Evolutionary conservation across 1,140 invertebrate species (phyloP), one percentile per base, ranked within the genome.

Genomic region (Drosophila sp.): DNA sequence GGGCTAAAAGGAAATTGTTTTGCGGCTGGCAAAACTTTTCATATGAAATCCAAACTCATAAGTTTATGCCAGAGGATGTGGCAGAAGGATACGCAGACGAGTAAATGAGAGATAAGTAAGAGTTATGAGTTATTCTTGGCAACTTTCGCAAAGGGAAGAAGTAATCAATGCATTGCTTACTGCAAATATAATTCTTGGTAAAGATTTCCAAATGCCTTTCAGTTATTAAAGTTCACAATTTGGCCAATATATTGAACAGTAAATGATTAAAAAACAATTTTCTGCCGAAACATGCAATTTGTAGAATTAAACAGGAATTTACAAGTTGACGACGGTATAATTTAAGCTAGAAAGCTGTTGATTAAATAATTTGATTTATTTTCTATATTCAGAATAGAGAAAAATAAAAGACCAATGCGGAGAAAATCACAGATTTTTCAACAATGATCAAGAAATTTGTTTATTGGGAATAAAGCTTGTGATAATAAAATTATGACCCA

Each of bases 11-110:
- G 82, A 87, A 85, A 85, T 85, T 85, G 83, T 86, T 87, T 86
- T 87, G 82, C 76, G 82, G 76, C 79, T 79, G 75, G 75, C 76
- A 74, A 87, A 86, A 87, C 70, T 86, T 86, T 87, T 79, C 82
- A 71, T 69, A 71, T 75, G 82, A 82, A 85, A 79, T 70, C 60
- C 83, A 76, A 77, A 60, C 71, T 74, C 73, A 77, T 74, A 74
- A 77, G 75, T 77, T 77, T 70, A 86, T 82, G 79, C 82, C 79
- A 87, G 25, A 50, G 44, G 44, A 50, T 50, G 23, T 61, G 74
- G 82, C 79, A 62, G 54, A 35, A 32, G 33, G 60, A 27, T 25
- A 61, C 5, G 27, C 25, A 61, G 11, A 79, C 72, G 81, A 86
- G 71, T 86, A 87, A 86, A 87, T 86, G 82, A 32, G 67, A 77